phyloP scores from a whole-genome alignment of 2,797 vertebrate species.

The Acanthurus lineatus region DNA sequence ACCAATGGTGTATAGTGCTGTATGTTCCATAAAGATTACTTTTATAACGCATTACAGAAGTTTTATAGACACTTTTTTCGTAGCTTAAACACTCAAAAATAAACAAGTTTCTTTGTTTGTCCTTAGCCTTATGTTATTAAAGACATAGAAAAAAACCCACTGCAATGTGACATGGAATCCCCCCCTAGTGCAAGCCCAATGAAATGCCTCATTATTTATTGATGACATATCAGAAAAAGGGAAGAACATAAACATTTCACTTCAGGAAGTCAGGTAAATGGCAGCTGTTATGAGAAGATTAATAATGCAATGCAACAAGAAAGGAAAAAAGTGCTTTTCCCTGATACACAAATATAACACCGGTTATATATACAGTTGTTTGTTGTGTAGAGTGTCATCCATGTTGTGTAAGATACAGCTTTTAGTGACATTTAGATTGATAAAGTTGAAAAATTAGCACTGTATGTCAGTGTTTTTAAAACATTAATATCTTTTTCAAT shows the following conservation, averaged over 20 bases:
- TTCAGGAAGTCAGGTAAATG: slow-evolving; percentile 61
- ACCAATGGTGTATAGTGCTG: neutral
- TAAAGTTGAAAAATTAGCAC: neutral
- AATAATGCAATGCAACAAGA: slow-evolving; percentile 57
- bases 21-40: neutral
- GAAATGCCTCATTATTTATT: slow-evolving; percentile 58
- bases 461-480: neutral
- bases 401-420: neutral
- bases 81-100: no score
- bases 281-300: slow-evolving; percentile 47
- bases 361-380: slow-evolving; percentile 18
- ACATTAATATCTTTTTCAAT: no score
- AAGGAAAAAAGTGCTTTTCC: slow-evolving; percentile 42
- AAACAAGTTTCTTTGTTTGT: slow-evolving; percentile 1
- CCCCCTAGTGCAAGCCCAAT: slow-evolving; percentile 29
- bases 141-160: slow-evolving; percentile 22
- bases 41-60: neutral
- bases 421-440: neutral
- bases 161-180: slow-evolving; percentile 24
- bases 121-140: slow-evolving; percentile 11
- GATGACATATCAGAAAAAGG: slow-evolving; percentile 17
- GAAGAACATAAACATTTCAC: slow-evolving; percentile 42
- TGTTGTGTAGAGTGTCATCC: slow-evolving; percentile 8
- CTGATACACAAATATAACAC: slow-evolving; percentile 37
- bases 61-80: neutral